Conservation (phyloP, 2,888 invertebrate species). For the Acrobasis consociella region DNA sequence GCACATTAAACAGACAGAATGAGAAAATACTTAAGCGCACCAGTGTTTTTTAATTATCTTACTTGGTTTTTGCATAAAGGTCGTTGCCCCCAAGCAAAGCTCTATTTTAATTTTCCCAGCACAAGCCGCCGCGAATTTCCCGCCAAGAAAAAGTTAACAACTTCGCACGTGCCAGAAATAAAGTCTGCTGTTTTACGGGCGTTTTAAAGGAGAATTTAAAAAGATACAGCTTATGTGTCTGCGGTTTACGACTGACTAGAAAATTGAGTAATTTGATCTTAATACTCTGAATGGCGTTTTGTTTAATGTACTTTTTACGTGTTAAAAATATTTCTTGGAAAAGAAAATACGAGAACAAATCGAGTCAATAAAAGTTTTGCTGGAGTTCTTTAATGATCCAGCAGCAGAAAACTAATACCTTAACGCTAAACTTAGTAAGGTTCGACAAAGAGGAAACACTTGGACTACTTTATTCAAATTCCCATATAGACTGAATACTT, state of each 20-base stretch:
- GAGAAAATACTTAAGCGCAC: neutral
- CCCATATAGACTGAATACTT: no score
- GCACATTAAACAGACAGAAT: neutral
- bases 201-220: conserved; percentile 42
- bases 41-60: conserved; percentile 5
- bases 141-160: conserved; percentile 52
- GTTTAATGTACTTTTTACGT: neutral
- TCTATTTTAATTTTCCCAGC: conserved; percentile 78
- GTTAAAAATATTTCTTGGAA: neutral
- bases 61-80: neutral
- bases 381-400: no score
- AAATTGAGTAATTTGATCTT: conserved; percentile 20
- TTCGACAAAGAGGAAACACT: no score
- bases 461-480: no score
- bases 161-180: conserved; percentile 66
- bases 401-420: no score
- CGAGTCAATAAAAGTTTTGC: neutral
- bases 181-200: conserved; percentile 59
- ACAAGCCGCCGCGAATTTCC: conserved; percentile 50
- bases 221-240: conserved; percentile 24
- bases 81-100: conserved; percentile 60
- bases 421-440: no score
- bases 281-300: conserved; percentile 10
- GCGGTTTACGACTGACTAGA: conserved; percentile 14
- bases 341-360: neutral